Conservation (phyloP, 2,888 invertebrate genomes). For the Drosophila affinis region DNA sequence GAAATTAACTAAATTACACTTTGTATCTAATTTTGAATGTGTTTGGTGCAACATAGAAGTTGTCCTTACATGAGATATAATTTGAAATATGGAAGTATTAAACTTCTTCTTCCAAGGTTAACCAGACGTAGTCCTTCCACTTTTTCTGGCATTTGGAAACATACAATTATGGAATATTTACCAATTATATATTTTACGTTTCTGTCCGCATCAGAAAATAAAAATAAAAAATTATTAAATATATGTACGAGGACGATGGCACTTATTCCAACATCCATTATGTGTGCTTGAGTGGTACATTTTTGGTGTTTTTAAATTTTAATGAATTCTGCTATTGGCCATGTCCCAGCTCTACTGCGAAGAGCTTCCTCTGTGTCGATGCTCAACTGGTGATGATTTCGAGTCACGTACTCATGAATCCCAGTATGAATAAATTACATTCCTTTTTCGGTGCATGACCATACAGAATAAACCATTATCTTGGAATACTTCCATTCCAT, state of each 20-base stretch:
- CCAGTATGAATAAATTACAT: slow-evolving; percentile 38
- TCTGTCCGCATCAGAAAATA: too few species aligned
- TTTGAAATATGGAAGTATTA: too few species aligned
- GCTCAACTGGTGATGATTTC: slow-evolving; percentile 14
- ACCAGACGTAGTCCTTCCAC: too few species aligned
- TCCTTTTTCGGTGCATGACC: slow-evolving; percentile 3
- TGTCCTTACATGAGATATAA: too few species aligned
- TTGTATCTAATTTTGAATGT: too few species aligned
- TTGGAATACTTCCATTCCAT: slow-evolving; percentile 29
- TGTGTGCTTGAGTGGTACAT: background rate
- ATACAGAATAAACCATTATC: slow-evolving; percentile 16
- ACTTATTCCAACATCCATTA: background rate
- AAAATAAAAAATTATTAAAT: background rate
- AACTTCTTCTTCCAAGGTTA: too few species aligned
- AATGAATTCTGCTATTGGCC: background rate
- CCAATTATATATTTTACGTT: too few species aligned
- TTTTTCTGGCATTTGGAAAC: too few species aligned
- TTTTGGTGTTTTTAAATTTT: background rate
- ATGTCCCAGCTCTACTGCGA: background rate
- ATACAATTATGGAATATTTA: too few species aligned
- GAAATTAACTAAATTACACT: too few species aligned
- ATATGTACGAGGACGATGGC: background rate
- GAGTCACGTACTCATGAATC: slow-evolving; percentile 34
- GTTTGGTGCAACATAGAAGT: too few species aligned
- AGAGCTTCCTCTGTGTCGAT: slow-evolving; percentile 1